Evolutionary conservation across 2,888 invertebrate species (phyloP), one percentile per base, ranked within the genome.

Genomic region (Mythimna pallens): DNA sequence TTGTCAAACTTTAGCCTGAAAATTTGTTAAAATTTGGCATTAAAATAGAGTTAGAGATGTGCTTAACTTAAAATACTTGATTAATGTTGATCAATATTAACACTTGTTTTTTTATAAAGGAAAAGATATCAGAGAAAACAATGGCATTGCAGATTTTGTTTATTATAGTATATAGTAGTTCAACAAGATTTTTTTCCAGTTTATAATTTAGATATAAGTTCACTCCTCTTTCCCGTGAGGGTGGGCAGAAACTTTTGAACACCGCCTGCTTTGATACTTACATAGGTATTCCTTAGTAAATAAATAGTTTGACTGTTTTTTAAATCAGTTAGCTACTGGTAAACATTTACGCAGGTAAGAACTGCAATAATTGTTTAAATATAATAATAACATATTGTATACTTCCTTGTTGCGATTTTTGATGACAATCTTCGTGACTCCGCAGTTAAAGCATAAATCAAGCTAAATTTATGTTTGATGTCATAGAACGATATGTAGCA

Each of bases 401-500:
- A 72, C 10, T 36, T 72, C 65, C 47, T 63, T n/a, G n/a, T 54
- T n/a, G 25, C 4, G 36, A 65, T 43, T 0, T 12, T 40, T 73
- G 8, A 34, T 20, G 12, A 55, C 54, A 17, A 52, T 63, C 50
- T 63, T 72, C 78, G 73, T 79, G 79, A 79, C 63, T 69, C 0
- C 34, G 30, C 25, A 63, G 47, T 52, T 20, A 66, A 68, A 62
- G 7, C 10, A 65, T 69, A n/a, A 55, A 62, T 65, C 50, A 58
- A 65, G 62, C 9, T 30, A 47, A 25, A 30, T n/a, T n/a, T 20
- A 52, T 70, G 12, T 43, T 5, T 69, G 52, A 54, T 64, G 61
- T n/a, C 20, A 62, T 62, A n/a, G 3, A 61, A 61, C 50, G 17
- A 61, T 50, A 47, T 65, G 22, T 22, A 40, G 36, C 6, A 14